These are phyloP conservation scores for Tenodera sinensis DNA, from an alignment of 2,888 invertebrate species.

Conservation along the genomic window DNA sequence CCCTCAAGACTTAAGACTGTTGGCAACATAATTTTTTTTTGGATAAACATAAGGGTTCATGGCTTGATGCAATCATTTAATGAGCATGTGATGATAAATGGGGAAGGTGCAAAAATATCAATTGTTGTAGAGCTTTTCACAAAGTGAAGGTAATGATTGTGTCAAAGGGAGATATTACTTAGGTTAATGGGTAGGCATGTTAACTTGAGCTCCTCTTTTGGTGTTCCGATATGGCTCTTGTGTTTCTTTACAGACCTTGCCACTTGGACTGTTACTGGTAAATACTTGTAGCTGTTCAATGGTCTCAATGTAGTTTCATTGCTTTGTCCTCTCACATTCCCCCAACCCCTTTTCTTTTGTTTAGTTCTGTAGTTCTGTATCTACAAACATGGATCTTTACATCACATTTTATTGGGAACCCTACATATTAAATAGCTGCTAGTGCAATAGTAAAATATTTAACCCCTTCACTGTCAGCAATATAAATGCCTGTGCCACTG, in stretches of 20 bases:
- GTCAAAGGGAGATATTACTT: neutral
- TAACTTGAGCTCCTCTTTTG: neutral
- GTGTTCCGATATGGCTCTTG: conserved; percentile 17
- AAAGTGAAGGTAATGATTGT: neutral
- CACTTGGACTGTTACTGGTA: conserved; percentile 74
- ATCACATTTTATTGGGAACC: too few relatives aligned
- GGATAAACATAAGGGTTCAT: neutral
- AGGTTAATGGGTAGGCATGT: neutral
- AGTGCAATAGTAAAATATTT: too few relatives aligned
- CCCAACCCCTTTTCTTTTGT: too few relatives aligned
- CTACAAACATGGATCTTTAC: too few relatives aligned
- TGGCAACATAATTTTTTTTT: neutral
- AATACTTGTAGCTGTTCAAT: conserved; percentile 41
- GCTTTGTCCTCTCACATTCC: neutral
- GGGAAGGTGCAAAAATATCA: neutral
- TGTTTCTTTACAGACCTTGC: conserved; percentile 65
- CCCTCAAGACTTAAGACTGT: neutral
- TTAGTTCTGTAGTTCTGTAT: too few relatives aligned
- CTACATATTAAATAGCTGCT: too few relatives aligned
- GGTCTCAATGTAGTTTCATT: neutral
- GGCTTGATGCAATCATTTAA: neutral
- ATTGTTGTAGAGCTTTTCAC: neutral
- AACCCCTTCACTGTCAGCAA: too few relatives aligned
- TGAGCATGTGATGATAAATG: neutral
- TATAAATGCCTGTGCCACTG: too few relatives aligned